phyloP scores from a whole-genome alignment of 2,113 vertebrate genomes.

The Phasianus colchicus region DNA sequence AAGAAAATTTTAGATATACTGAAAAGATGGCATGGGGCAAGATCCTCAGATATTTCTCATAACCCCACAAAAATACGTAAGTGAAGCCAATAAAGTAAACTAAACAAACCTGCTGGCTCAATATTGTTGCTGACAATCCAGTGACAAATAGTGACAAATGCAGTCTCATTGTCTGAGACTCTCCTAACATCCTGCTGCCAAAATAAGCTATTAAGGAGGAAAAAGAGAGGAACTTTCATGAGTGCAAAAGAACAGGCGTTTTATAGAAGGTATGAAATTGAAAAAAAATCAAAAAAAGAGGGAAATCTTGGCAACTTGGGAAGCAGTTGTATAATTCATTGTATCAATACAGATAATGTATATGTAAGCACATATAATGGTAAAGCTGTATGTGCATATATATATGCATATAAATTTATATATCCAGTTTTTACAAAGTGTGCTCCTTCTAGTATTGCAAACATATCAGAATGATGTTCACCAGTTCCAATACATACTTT shows the following conservation, averaged over 20 bases:
- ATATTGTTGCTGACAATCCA: background rate
- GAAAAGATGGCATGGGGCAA: background rate
- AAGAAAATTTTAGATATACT: background rate
- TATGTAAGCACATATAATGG: background rate
- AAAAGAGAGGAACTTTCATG: background rate
- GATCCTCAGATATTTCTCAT: background rate
- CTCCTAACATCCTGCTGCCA: background rate
- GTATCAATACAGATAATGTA: background rate
- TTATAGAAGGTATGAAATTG: background rate
- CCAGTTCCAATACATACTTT: rapidly evolving
- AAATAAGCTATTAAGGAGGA: background rate
- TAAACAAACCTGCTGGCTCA: background rate
- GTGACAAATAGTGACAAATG: background rate
- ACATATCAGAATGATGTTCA: background rate
- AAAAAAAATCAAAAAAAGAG: background rate
- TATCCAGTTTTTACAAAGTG: background rate
- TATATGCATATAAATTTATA: background rate
- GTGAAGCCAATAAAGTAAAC: background rate
- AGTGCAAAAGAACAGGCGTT: background rate
- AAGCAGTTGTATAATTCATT: background rate
- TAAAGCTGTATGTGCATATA: background rate
- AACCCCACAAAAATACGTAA: background rate
- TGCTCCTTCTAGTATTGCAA: background rate
- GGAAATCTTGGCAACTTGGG: background rate
- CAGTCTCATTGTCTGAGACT: background rate